phyloP scores from a whole-genome alignment of 2,113 vertebrate genomes.

The Carollia perspicillata region DNA sequence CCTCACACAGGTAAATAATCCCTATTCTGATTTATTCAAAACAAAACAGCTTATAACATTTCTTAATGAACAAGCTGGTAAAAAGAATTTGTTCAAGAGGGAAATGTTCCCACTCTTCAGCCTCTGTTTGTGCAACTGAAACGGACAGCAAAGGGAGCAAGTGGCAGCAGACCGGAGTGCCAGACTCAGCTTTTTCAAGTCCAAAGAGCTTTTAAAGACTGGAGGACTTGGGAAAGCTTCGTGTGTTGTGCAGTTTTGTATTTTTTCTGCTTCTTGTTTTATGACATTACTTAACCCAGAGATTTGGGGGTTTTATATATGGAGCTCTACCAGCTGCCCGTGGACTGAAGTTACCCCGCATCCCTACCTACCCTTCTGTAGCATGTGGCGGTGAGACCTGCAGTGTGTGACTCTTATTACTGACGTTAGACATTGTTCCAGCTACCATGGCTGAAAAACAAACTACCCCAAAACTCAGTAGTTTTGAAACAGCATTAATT shows the following conservation, averaged over 20 bases:
- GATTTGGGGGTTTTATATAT: neutral
- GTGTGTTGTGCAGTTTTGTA: neutral
- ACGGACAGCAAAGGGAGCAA: neutral
- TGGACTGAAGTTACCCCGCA: neutral
- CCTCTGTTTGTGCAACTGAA: neutral
- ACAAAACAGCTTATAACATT: neutral
- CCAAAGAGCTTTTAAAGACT: neutral
- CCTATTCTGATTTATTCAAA: neutral
- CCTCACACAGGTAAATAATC: neutral
- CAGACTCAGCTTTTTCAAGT: neutral
- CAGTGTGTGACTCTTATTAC: neutral
- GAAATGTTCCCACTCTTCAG: neutral
- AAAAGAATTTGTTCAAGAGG: conserved; percentile 16
- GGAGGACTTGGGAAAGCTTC: neutral
- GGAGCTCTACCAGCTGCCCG: neutral
- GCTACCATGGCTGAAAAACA: neutral
- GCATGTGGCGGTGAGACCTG: neutral
- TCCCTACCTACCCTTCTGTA: too few species aligned
- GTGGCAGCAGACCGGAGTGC: neutral
- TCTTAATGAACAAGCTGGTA: neutral
- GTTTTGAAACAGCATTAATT: neutral
- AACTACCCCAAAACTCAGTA: neutral
- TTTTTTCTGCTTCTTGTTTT: neutral
- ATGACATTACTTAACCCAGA: neutral
- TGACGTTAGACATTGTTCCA: neutral